Base-by-base conservation (phyloP, 1,140 invertebrate genomes). In the Bombus polaris region DNA sequence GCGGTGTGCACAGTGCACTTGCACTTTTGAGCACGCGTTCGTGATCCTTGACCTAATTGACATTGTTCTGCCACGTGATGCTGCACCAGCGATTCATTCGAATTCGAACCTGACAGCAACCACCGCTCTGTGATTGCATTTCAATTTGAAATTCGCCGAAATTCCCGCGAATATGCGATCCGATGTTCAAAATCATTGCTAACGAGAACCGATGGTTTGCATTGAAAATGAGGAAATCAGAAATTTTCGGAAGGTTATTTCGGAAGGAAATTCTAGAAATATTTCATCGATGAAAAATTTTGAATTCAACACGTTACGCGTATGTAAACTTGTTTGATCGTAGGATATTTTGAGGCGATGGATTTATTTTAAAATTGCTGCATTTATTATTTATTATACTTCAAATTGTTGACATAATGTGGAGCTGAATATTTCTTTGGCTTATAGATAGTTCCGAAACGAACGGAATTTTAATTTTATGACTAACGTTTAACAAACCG, bases 21-120 rank as follows among this genome's bases (percentile, higher is more conserved):
- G 89, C 87, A 89, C 85, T 87, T 76, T 86, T 80, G 73, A 87
- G 75, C 65, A 89, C 85, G 78, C 88, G 72, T 83, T n/a, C 68
- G 65, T 77, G 88, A 92, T 91, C 92, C 92, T 92, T 92, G 93
- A 92, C 93, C 92, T 82, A 92, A 88, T 90, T 88, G 81, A 81
- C 83, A 84, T 59, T 85, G 80, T 81, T 81, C 73, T 77, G 66
- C 66, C 86, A 85, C 74, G 88, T 70, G 88, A 28, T 5, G 15
- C 37, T n/a, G 13, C 42, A 57, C 66, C 47, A n/a, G 66, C 39
- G 71, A 89, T 81, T 81, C 83, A 18, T 53, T 74, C 57, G 42
- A 35, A 62, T 80, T 62, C 35, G 39, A 15, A 47, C 0, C 53
- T 59, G 68, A 59, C 82, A 59, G n/a, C 32, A 37, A 25, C 25